phyloP scores from a whole-genome alignment of 2,888 invertebrate species.

The Andrena bicolor region DNA sequence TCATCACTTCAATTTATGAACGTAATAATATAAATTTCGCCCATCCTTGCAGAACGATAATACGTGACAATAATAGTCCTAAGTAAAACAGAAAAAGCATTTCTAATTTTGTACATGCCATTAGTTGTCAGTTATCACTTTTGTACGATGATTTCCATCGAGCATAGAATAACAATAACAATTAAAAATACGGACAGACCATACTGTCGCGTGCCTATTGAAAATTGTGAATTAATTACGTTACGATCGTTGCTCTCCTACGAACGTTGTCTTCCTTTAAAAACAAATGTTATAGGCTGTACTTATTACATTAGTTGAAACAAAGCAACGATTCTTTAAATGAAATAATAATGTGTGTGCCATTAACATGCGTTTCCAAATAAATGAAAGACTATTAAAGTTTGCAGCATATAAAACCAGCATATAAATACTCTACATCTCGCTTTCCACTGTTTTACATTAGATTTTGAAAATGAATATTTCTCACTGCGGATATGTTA shows the following conservation, averaged over 20 bases:
- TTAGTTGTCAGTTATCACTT: constrained; percentile 17
- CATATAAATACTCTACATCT: constrained; percentile 1
- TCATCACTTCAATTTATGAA: constrained; percentile 45
- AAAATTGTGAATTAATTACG: constrained; percentile 20
- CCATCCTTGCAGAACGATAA: constrained; percentile 51
- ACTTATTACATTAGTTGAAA: constrained; percentile 20
- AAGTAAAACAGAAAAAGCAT: constrained; percentile 46
- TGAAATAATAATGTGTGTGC: constrained; percentile 15
- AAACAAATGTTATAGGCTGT: constrained; percentile 21
- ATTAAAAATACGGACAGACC: background rate
- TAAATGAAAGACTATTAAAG: constrained; percentile 11
- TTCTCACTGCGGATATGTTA: background rate
- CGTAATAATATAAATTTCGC: constrained; percentile 30
- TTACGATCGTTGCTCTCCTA: constrained; percentile 14
- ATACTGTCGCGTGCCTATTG: background rate
- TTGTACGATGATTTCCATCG: constrained; percentile 1
- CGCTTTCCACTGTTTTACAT: background rate
- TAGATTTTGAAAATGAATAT: constrained; percentile 5
- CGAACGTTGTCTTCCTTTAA: constrained; percentile 52
- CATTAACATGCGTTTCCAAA: constrained; percentile 33
- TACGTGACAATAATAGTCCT: constrained; percentile 71
- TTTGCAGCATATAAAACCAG: constrained; percentile 14
- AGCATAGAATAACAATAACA: background rate
- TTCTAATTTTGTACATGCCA: constrained; percentile 13
- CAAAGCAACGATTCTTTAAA: constrained; percentile 29